Evolutionary conservation across 1,140 invertebrate genomes (phyloP).

Genomic region (Brachionus angularis): DNA sequence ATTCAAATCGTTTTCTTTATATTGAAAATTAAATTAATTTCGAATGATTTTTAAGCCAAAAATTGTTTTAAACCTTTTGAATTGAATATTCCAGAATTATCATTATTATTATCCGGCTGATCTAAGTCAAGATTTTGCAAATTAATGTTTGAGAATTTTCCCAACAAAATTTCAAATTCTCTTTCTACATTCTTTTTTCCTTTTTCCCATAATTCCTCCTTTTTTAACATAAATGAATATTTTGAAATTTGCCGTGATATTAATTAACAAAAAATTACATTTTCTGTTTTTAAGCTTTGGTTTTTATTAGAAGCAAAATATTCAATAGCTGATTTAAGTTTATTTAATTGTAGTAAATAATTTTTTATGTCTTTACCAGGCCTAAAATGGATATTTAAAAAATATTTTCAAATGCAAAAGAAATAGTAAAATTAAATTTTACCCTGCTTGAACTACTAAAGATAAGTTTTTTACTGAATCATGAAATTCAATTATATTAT

Average conservation of each 20-base stretch:
- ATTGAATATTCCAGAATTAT: not conserved
- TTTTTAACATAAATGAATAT: not conserved
- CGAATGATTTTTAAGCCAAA: not conserved
- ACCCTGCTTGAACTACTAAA: constrained; percentile 17
- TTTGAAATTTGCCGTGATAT: constrained; percentile 14
- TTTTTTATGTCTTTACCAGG: constrained; percentile 29
- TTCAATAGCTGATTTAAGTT: constrained; percentile 33
- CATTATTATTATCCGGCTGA: no score
- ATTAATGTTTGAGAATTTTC: constrained; percentile 4
- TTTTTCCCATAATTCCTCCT: constrained; percentile 37
- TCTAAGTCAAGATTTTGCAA: not conserved
- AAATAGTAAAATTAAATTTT: not conserved
- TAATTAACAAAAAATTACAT: constrained; percentile 5
- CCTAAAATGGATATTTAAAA: not conserved
- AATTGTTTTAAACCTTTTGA: not conserved
- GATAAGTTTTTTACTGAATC: constrained; percentile 22
- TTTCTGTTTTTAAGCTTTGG: constrained; percentile 33
- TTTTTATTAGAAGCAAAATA: constrained; percentile 33
- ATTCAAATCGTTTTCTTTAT: constrained; percentile 23
- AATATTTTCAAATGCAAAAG: no score
- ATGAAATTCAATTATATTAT: constrained; percentile 37
- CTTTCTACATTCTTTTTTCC: constrained; percentile 38
- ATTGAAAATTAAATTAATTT: no score
- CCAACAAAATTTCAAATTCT: constrained; percentile 22
- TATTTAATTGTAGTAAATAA: constrained; percentile 21